Evolutionary conservation across 2,113 vertebrate species (phyloP).

Genomic region (Erinaceus europaeus): DNA sequence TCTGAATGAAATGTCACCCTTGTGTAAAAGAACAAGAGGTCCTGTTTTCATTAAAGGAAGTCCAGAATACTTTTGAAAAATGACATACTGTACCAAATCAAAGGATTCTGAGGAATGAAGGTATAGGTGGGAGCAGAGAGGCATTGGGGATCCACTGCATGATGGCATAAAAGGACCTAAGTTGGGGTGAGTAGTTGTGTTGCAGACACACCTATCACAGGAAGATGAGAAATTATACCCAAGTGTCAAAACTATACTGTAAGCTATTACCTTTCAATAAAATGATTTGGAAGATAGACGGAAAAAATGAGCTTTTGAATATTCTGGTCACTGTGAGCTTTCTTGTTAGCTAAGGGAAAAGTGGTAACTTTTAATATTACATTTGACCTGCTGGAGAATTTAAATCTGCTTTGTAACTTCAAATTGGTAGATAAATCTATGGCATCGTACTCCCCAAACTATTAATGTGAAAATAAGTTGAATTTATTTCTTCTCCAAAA

Average conservation of each 20-base stretch:
- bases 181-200: too few species aligned
- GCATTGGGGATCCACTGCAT: too few species aligned
- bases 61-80: neutral
- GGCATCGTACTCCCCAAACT: neutral
- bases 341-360: neutral
- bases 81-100: too few species aligned
- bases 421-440: neutral
- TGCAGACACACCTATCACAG: too few species aligned
- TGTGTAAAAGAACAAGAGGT: neutral
- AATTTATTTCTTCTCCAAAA: constrained; percentile 41
- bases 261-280: too few species aligned
- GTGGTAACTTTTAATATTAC: neutral
- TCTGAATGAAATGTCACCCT: constrained; percentile 28
- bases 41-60: neutral
- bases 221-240: too few species aligned
- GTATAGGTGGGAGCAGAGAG: too few species aligned
- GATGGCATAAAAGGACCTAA: too few species aligned
- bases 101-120: too few species aligned
- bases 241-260: too few species aligned
- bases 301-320: neutral
- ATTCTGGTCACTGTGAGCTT: neutral
- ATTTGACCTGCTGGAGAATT: neutral
- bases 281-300: too few species aligned
- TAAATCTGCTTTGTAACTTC: neutral
- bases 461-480: constrained; percentile 14